Base-by-base conservation (phyloP, 2,797 vertebrate genomes). In the Remorina albescens region DNA sequence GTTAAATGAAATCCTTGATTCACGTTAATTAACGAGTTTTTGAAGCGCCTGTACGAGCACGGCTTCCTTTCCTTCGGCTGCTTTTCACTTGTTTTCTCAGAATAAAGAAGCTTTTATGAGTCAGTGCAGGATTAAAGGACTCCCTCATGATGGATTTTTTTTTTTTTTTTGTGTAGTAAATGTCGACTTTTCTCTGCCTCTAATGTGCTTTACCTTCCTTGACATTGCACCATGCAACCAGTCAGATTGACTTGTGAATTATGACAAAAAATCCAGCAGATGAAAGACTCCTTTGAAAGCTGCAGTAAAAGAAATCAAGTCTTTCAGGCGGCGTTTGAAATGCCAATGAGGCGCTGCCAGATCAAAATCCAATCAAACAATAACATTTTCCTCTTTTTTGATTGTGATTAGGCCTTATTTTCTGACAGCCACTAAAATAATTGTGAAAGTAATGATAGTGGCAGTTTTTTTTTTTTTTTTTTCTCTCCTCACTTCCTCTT, bases 351-450 rank as follows among this genome's bases (percentile, higher is more conserved):
- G 74, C 68, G 57, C 73, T 62, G 83, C 84, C 78, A 80, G 88
- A 90, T 89, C 86, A 88, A 85, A 87, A 91, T 86, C 80, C 58
- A 68, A 91, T 93, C 92, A 94, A 93, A 93, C 87, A 89, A 89
- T 78, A 90, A 89, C 87, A 90, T 88, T 89, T 92, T 81, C 67
- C 84, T 67, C 64, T 80, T 76, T 87, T 90, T 87, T 91, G 82
- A 92, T 90, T 86, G 63, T 84, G 88, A 92, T 93, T 90, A 91
- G 80, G 73, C 74, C 78, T 78, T 80, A 53, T 88, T 88, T 88
- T 82, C 85, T 91, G 91, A 94, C 91, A 93, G 88, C 75, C 84
- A 85, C 88, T 85, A 80, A 87, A 93, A 93, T 92, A 93, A 93
- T 92, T 85, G 72, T 89, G 71, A 88, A 86, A 81, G 86, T 91